phyloP scores from a whole-genome alignment of 2,888 invertebrate genomes.

The Drosophila pseudotakahashii region DNA sequence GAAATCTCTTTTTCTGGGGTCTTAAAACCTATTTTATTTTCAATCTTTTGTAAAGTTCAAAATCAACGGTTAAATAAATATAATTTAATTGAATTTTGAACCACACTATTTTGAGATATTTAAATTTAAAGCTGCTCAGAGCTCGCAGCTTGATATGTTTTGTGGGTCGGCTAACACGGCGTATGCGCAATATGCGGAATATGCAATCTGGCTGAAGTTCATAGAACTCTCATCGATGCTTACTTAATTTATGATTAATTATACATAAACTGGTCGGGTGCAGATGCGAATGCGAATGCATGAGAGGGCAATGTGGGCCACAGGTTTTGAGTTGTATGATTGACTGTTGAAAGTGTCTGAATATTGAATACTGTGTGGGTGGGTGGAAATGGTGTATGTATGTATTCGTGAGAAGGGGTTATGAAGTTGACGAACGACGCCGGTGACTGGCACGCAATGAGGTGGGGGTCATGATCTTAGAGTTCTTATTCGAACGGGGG shows the following conservation, averaged over 20 bases:
- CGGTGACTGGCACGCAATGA: constrained; percentile 64
- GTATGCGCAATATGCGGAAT: constrained; percentile 11
- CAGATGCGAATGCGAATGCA: constrained; percentile 16
- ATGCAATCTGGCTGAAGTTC: constrained; percentile 5
- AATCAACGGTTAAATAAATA: too few species aligned
- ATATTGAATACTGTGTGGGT: constrained; percentile 6
- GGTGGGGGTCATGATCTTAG: constrained; percentile 39
- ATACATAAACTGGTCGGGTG: constrained; percentile 34
- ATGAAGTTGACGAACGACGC: constrained; percentile 46
- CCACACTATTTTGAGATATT: not conserved
- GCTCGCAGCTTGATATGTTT: constrained; percentile 6
- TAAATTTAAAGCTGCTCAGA: not conserved
- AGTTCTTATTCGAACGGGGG: constrained; percentile 49
- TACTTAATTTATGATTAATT: constrained; percentile 37
- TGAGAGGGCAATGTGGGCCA: constrained; percentile 34
- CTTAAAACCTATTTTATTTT: too few species aligned
- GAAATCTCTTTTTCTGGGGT: not conserved
- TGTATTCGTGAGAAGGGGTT: constrained; percentile 40
- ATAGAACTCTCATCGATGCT: constrained; percentile 19
- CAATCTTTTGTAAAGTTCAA: too few species aligned
- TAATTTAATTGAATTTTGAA: not conserved
- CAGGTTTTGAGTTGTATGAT: constrained; percentile 30
- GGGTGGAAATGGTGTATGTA: constrained; percentile 8
- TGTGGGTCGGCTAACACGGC: constrained; percentile 10
- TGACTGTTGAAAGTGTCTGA: constrained; percentile 38